phyloP scores from a whole-genome alignment of 2,113 vertebrate genomes.

The Stegastes partitus region DNA sequence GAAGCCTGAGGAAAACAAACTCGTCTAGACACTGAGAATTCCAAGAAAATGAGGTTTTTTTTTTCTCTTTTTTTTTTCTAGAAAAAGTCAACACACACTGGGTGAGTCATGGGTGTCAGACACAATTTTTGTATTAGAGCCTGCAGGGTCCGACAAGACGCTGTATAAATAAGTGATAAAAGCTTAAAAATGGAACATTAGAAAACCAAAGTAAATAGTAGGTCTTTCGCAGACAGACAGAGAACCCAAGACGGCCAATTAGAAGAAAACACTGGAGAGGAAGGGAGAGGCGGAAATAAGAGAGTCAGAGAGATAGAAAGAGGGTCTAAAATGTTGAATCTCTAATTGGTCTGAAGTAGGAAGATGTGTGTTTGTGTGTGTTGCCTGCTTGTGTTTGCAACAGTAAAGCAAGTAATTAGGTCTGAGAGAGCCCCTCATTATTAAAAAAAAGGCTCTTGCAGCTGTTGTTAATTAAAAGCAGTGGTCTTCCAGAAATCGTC shows the following conservation, averaged over 20 bases:
- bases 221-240: constrained; percentile 12
- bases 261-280: constrained; percentile 49
- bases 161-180: constrained; percentile 38
- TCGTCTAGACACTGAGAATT: background rate
- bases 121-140: constrained; percentile 7
- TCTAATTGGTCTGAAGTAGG: constrained; percentile 72
- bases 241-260: constrained; percentile 66
- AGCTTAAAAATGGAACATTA: constrained; percentile 33
- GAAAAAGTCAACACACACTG: constrained; percentile 17
- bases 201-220: constrained; percentile 51
- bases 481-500: constrained; percentile 30
- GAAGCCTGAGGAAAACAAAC: constrained; percentile 4
- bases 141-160: background rate
- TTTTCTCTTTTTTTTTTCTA: no score
- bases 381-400: constrained; percentile 50
- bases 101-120: constrained; percentile 28
- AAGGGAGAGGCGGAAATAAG: constrained; percentile 29
- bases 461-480: constrained; percentile 65
- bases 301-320: constrained; percentile 43
- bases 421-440: constrained; percentile 66
- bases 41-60: background rate
- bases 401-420: constrained; percentile 67
- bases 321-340: constrained; percentile 58
- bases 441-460: constrained; percentile 53
- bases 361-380: constrained; percentile 45